Evolutionary conservation across 2,113 vertebrate genomes (phyloP).

Genomic region (Megaceryle maxima): DNA sequence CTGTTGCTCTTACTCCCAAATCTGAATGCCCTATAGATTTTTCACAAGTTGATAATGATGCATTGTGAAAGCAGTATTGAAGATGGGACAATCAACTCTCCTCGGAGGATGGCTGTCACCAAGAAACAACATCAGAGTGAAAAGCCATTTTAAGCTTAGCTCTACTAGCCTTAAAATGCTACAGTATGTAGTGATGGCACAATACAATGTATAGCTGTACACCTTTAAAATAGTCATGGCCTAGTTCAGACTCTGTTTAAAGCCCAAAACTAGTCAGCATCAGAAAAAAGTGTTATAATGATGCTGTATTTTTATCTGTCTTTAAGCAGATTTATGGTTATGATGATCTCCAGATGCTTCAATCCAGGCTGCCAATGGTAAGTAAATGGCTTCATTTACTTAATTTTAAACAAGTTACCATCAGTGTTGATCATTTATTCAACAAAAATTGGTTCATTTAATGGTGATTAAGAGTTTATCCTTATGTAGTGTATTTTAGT

Average conservation of each 20-base stretch:
- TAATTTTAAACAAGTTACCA: background rate
- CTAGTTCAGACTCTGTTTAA: background rate
- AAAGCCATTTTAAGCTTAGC: background rate
- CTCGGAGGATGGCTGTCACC: background rate
- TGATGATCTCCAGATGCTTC: conserved; percentile 96
- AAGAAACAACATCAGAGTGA: background rate
- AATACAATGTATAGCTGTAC: accelerated
- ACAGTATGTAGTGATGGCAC: accelerated
- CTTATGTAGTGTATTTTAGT: background rate
- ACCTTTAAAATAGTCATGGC: background rate
- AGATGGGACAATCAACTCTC: background rate
- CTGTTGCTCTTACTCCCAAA: background rate
- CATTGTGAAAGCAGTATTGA: background rate
- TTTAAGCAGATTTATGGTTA: conserved; percentile 93
- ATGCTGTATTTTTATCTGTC: conserved; percentile 17
- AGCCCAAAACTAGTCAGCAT: accelerated
- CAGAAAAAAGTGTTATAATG: background rate
- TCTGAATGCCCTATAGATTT: background rate
- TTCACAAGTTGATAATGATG: background rate
- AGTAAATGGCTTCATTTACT: conserved; percentile 23
- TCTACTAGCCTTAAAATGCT: background rate
- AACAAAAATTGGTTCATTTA: background rate
- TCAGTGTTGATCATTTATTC: background rate
- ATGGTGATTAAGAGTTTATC: background rate
- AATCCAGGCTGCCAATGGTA: conserved; percentile 94